Conservation (phyloP, 2,113 vertebrate species). For the Tragelaphus imberbis region DNA sequence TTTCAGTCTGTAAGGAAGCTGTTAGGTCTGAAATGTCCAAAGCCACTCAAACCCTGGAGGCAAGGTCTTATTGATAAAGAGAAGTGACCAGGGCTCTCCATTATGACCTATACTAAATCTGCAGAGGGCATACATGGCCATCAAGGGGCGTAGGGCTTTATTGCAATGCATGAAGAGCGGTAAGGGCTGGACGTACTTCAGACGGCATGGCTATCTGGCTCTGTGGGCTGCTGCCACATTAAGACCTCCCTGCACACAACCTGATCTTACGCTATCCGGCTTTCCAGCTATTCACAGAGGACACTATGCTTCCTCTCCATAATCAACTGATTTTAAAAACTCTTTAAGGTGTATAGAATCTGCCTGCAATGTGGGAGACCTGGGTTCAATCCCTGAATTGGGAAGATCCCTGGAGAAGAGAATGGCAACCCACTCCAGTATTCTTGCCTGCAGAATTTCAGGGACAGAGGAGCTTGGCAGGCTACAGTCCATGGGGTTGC, state of each 20-base stretch:
- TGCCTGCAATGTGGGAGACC: neutral
- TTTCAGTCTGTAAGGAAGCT: neutral
- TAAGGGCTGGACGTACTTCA: neutral
- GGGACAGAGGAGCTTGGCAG: neutral
- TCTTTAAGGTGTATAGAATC: neutral
- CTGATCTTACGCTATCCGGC: accelerated
- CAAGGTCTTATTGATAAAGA: neutral
- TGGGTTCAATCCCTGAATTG: neutral
- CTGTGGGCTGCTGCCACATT: neutral
- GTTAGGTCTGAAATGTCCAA: neutral
- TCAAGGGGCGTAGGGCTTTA: neutral
- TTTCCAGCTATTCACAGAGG: neutral
- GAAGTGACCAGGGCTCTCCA: neutral
- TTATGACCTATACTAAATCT: neutral
- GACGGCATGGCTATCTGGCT: neutral
- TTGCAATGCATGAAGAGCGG: accelerated
- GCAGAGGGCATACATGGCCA: neutral
- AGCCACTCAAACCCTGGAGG: neutral
- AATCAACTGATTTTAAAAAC: neutral
- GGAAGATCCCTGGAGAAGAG: neutral
- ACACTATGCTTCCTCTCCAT: neutral
- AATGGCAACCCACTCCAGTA: neutral
- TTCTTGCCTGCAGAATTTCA: neutral
- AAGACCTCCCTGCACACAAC: neutral
- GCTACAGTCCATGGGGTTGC: neutral